Percentiles rank a stretch among this genome's conserved stretches.
Conservation (phyloP, 2,888 invertebrate species). For the Oxycera nigricornis region DNA sequence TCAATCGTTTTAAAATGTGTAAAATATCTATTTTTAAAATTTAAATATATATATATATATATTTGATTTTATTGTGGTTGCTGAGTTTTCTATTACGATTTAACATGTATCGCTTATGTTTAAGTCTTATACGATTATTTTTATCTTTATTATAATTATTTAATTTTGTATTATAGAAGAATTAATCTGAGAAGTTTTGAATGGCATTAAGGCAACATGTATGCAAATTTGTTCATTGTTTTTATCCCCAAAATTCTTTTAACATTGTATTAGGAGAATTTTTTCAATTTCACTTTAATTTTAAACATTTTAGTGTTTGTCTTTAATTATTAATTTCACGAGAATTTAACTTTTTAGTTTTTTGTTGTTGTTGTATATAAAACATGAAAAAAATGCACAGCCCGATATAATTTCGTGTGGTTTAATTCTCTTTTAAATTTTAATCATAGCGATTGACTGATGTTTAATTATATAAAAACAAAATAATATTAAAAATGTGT, state of each 20-base stretch:
- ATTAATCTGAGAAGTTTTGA: constrained; percentile 10
- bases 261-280: no score
- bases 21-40: no score
- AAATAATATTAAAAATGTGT: no score
- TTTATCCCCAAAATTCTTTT: neutral
- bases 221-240: neutral
- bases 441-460: no score
- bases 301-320: neutral
- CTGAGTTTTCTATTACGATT: no score
- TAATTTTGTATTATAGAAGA: neutral
- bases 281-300: no score
- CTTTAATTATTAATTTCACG: neutral
- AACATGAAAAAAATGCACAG: constrained; percentile 24
- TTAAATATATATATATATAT: no score
- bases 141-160: no score
- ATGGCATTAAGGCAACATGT: constrained; percentile 33
- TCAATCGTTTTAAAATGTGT: no score
- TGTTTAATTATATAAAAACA: no score
- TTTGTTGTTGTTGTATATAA: neutral
- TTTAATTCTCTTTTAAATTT: no score
- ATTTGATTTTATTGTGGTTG: no score
- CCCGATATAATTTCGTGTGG: constrained; percentile 15
- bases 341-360: neutral
- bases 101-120: neutral
- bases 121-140: neutral